Conservation (phyloP, 2,797 vertebrate genomes). For the Eidolon dupreanum region DNA sequence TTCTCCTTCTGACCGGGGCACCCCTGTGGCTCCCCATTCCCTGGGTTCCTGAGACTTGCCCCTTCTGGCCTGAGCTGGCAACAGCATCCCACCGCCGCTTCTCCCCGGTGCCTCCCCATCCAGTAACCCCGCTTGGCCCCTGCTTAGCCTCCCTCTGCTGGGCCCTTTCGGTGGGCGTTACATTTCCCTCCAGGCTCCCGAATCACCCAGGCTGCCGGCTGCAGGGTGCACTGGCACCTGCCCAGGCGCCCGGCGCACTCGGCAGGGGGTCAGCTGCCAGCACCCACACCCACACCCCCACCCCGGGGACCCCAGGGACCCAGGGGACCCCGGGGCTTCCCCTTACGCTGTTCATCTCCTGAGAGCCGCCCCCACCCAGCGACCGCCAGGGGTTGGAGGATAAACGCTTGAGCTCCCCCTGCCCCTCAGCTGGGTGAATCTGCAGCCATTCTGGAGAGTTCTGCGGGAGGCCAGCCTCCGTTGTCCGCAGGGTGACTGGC, state of each 20-base stretch:
- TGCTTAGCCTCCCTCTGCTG: not conserved
- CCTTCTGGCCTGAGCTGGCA: not conserved
- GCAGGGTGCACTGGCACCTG: not conserved
- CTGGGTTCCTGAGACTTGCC: not conserved
- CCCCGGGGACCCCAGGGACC: too few relatives aligned
- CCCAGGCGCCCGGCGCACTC: not conserved
- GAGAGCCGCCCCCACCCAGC: not conserved
- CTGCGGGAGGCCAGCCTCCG: not conserved
- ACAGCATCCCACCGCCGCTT: not conserved
- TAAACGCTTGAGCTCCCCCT: not conserved
- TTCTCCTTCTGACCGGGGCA: not conserved
- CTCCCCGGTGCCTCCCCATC: not conserved
- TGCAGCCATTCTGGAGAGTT: not conserved
- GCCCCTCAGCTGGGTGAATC: not conserved
- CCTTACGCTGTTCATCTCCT: not conserved
- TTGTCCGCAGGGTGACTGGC: not conserved
- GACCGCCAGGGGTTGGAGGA: not conserved
- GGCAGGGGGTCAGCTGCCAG: not conserved
- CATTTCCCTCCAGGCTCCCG: not conserved
- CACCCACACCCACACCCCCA: not conserved
- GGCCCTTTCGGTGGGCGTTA: fast-evolving
- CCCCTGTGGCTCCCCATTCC: not conserved
- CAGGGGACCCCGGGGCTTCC: not conserved
- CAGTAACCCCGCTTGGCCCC: not conserved
- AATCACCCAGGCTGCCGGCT: fast-evolving